Base-by-base conservation (phyloP, 2,888 invertebrate species). In the Chrysolina oricalcia region DNA sequence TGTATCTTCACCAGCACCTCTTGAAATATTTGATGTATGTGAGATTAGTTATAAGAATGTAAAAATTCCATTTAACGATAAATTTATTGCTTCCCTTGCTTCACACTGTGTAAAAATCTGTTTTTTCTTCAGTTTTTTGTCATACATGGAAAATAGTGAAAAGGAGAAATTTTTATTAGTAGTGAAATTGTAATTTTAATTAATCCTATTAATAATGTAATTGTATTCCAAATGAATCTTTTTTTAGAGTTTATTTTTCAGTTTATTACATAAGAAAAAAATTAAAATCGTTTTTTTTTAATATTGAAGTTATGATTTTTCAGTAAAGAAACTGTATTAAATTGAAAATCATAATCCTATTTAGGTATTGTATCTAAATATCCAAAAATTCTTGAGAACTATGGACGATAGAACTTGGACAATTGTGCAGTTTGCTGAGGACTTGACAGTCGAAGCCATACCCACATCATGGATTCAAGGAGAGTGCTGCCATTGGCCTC, bases 11-110 rank as follows among this genome's bases (percentile, higher is more conserved):
- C 2, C 43, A 4, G 43, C 13, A 43, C 43, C 43, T 43, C 43
- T 43, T 43, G 43, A 43, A 43, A 43, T 43, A 43, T 43, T 62
- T 62, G 23, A 62, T 35, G 35, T 62, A 15, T 35, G 35, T 62
- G 62, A 62, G n/a, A 62, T 62, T 62, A 62, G 27, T 62, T 27
- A 23, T 62, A 62, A 35, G 35, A 27, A 35, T 62, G 27, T 62
- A 23, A 62, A 62, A 62, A 27, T 62, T 62, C 21, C 62, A 62
- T 62, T 27, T 23, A 62, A 62, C 1, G 23, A 62, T 23, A 62
- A 62, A 62, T 62, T 62, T 62, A 62, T 23, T 23, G 62, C 23
- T 62, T 35, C 62, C 62, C n/a, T 13, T 62, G 35, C 62, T 62
- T 62, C 62, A 64, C 41, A 64, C 64, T 64, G 40, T 64, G 40